Evolutionary conservation across 1,140 invertebrate genomes (phyloP).

Genomic region (Lucilia cuprina): DNA sequence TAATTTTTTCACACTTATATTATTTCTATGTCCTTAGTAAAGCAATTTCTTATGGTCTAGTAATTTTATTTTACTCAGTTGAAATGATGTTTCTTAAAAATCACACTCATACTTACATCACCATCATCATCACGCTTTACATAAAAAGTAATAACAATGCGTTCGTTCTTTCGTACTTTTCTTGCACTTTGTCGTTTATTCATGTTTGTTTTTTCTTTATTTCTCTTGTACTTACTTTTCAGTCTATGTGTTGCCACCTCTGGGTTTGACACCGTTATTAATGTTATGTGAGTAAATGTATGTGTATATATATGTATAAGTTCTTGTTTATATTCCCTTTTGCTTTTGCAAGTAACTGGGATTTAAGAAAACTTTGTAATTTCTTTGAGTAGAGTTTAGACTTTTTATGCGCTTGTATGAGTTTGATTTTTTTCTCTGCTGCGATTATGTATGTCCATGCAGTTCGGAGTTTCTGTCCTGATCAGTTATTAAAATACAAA

Average conservation of each 20-base stretch:
- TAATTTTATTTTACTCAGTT: slow-evolving; percentile 7
- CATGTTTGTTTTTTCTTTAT: background rate
- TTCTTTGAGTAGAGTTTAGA: slow-evolving; percentile 18
- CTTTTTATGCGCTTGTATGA: slow-evolving; percentile 20
- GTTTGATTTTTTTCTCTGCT: background rate
- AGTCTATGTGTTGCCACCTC: slow-evolving; percentile 14
- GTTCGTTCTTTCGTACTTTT: slow-evolving; percentile 20
- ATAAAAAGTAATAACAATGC: slow-evolving; percentile 32
- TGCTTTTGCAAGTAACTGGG: background rate
- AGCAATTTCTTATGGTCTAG: slow-evolving; percentile 31
- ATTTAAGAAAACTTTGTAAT: slow-evolving; percentile 27
- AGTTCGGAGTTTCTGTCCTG: no score
- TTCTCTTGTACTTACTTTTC: background rate
- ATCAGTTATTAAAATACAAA: no score
- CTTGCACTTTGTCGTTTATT: slow-evolving; percentile 14
- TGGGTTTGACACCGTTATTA: slow-evolving; percentile 28
- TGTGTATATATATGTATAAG: background rate
- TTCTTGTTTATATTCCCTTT: background rate
- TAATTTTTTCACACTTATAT: no score
- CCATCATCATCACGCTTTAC: background rate
- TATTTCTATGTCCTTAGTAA: background rate
- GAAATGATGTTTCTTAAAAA: slow-evolving; percentile 24
- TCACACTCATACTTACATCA: background rate
- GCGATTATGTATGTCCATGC: no score
- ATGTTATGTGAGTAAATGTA: background rate